These are phyloP conservation scores for Capreolus pygargus DNA, from an alignment of 2,113 vertebrate genomes.

Conservation along the genomic window DNA sequence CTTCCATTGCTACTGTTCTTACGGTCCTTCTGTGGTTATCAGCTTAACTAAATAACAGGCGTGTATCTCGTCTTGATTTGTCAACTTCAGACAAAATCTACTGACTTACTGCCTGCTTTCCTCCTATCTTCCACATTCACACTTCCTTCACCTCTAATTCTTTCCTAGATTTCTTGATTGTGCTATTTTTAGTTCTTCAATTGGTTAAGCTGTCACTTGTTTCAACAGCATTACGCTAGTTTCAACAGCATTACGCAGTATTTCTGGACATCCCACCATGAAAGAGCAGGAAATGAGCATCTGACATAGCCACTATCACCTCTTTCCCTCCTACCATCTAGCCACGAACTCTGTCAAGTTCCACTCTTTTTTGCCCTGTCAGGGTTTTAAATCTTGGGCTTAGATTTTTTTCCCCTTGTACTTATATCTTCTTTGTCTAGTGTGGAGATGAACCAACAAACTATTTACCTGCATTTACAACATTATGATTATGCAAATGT, in stretches of 20 bases:
- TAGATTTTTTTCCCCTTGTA: neutral
- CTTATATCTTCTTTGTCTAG: neutral
- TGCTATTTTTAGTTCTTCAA: constrained; percentile 38
- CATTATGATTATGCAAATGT: neutral
- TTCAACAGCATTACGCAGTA: neutral
- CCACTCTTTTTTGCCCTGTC: neutral
- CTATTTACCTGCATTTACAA: neutral
- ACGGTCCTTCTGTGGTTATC: neutral
- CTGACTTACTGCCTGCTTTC: neutral
- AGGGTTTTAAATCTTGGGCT: neutral
- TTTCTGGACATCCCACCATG: neutral
- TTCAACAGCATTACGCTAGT: neutral
- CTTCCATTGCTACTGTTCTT: neutral
- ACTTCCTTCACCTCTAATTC: constrained; percentile 19
- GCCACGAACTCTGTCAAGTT: neutral
- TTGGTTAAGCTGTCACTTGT: neutral
- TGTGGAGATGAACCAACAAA: constrained; percentile 22
- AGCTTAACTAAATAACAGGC: neutral
- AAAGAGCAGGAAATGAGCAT: neutral
- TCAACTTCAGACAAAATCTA: neutral
- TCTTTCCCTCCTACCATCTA: neutral
- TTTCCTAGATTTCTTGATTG: neutral
- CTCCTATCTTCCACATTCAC: constrained; percentile 20
- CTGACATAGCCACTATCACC: accelerated
- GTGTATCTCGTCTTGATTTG: neutral